Evolutionary conservation across 1,140 invertebrate species (phyloP), one percentile per base, ranked within the genome.

Genomic region (Venustaconcha ellipsiformis): DNA sequence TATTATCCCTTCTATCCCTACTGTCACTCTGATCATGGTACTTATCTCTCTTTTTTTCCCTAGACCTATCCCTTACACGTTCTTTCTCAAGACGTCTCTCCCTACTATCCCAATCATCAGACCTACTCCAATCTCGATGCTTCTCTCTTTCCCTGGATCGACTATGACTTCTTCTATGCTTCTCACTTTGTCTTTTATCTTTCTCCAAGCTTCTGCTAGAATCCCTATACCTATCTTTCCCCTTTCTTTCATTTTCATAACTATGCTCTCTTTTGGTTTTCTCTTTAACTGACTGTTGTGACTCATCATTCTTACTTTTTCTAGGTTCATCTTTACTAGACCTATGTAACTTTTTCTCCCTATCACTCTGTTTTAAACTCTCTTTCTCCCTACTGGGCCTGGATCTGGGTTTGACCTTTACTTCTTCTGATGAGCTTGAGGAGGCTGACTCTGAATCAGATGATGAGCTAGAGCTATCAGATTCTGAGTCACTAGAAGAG

Each of bases 381-480:
- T 30, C 57, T 30, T 70, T 55, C 56, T 63, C 64, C 58, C 68
- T 70, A 57, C 67, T 71, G 57, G 18, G 17, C 37, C 67, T 67
- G 5, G 48, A 69, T 58, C 69, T 76, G 69, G 65, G 37, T 63
- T 70, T 75, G 57, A 59, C 67, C 37, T 63, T 72, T 64, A 57
- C 56, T 59, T 78, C 72, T 76, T 56, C 30, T 30, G 55, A 62
- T n/a, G 63, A 65, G 60, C 26, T 68, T 37, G 63, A 62, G 14
- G 69, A 67, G 12, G 18, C 58, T 48, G 71, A 64, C 14, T 68
- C 69, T 56, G 78, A 78, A 72, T 70, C 72, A 37, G 80, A 82
- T 8, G 70, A 65, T 18, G 82, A 83, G 69, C 76, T 68, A 56
- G 78, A 79, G 72, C 78, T 79, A 62, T 69, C 72, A 18, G 76